Conservation (phyloP, 2,888 invertebrate species). For the Drosophila peninsularis region DNA sequence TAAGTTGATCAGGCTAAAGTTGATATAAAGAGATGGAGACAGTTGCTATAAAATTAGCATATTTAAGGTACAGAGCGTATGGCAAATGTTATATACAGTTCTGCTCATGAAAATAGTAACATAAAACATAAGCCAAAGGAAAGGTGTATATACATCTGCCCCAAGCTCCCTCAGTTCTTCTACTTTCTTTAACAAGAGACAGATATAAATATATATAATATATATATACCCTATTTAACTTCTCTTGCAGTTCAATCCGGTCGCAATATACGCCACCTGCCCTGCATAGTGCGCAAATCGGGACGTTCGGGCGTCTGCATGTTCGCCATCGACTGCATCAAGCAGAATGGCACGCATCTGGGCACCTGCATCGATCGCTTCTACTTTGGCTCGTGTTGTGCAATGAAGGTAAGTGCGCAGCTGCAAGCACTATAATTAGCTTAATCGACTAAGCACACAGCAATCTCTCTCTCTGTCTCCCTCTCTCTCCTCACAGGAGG, state of each 20-base stretch:
- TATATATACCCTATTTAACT: too few relatives aligned
- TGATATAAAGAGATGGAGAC: neutral
- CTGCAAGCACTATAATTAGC: neutral
- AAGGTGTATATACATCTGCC: too few relatives aligned
- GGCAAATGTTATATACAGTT: too few relatives aligned
- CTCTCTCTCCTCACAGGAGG: constrained; percentile 45
- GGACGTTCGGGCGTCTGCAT: constrained; percentile 94
- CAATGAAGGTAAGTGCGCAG: constrained; percentile 86
- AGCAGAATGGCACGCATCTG: constrained; percentile 95
- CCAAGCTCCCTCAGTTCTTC: too few relatives aligned
- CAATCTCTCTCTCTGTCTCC: too few relatives aligned
- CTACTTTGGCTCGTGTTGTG: constrained; percentile 97
- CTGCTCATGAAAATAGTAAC: too few relatives aligned
- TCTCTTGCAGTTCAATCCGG: constrained; percentile 89
- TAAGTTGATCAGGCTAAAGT: neutral
- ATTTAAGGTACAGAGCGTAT: too few relatives aligned
- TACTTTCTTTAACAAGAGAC: too few relatives aligned
- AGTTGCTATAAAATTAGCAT: too few relatives aligned
- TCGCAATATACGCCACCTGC: constrained; percentile 94
- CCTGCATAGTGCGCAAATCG: constrained; percentile 92
- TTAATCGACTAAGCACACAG: neutral
- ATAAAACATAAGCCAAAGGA: too few relatives aligned
- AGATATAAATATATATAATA: too few relatives aligned
- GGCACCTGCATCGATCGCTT: constrained; percentile 97
- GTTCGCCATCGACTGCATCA: constrained; percentile 96